These are phyloP conservation scores for Morpho achilles DNA, from an alignment of 2,888 invertebrate species.

Conservation along the genomic window DNA sequence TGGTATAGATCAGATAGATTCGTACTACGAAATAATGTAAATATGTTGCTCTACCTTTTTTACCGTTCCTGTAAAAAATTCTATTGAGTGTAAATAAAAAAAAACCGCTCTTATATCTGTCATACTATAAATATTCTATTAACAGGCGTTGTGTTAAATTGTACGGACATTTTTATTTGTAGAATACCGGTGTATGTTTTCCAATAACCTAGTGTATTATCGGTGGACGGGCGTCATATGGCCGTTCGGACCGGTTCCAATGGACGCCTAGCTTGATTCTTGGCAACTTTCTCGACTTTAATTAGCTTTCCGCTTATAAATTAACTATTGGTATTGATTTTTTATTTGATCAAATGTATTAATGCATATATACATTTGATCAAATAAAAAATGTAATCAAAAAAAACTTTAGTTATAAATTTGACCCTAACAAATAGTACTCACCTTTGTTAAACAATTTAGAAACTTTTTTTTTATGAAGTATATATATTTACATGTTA, in stretches of 20 bases:
- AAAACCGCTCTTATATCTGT: not conserved
- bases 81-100: too few relatives aligned
- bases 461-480: too few relatives aligned
- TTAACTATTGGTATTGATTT: not conserved
- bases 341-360: not conserved
- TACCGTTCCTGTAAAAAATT: too few relatives aligned
- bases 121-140: not conserved
- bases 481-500: too few relatives aligned
- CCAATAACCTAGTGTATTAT: constrained; percentile 50
- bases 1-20: too few relatives aligned
- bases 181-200: constrained; percentile 17
- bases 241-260: constrained; percentile 50
- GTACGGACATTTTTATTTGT: constrained; percentile 20
- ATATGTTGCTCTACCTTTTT: too few relatives aligned
- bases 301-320: constrained; percentile 33
- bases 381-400: too few relatives aligned
- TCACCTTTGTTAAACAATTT: too few relatives aligned
- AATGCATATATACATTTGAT: too few relatives aligned
- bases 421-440: too few relatives aligned
- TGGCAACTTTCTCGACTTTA: constrained; percentile 56
- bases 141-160: not conserved
- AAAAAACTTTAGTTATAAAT: too few relatives aligned
- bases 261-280: constrained; percentile 40
- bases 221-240: constrained; percentile 50
- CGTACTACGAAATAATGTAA: too few relatives aligned